A percentile compares a stretch with the other conserved stretches of the same genome.
Conservation (phyloP, 2,888 invertebrate genomes). For the Zonitis immaculata region DNA sequence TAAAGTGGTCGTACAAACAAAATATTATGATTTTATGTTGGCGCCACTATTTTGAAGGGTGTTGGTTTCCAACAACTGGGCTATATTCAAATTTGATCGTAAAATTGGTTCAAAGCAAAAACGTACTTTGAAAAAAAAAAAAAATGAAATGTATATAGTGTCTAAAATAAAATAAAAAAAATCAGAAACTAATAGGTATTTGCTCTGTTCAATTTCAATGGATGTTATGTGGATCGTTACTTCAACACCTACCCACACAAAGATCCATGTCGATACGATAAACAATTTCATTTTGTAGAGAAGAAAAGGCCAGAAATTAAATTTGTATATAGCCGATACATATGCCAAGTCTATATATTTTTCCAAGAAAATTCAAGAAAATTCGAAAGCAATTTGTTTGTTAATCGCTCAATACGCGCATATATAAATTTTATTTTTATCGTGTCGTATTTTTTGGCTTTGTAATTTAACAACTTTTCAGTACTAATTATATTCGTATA, state of each 20-base stretch:
- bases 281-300: slow-evolving; percentile 29
- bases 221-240: slow-evolving; percentile 30
- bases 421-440: background rate
- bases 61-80: background rate
- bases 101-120: too few species aligned
- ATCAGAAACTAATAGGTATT: background rate
- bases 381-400: background rate
- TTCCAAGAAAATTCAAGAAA: background rate
- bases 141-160: too few species aligned
- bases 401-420: too few species aligned
- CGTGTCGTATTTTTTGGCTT: background rate
- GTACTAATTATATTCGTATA: too few species aligned
- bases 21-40: slow-evolving; percentile 16
- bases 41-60: slow-evolving; percentile 11
- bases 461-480: too few species aligned
- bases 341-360: background rate
- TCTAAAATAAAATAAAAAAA: background rate
- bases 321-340: too few species aligned
- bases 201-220: slow-evolving; percentile 34
- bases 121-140: too few species aligned
- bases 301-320: slow-evolving; percentile 1
- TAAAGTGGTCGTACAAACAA: slow-evolving; percentile 8
- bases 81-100: background rate
- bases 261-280: slow-evolving; percentile 33
- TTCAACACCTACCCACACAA: slow-evolving; percentile 39